phyloP scores from a whole-genome alignment of 2,797 vertebrate species.

The Intellagama lesueurii region DNA sequence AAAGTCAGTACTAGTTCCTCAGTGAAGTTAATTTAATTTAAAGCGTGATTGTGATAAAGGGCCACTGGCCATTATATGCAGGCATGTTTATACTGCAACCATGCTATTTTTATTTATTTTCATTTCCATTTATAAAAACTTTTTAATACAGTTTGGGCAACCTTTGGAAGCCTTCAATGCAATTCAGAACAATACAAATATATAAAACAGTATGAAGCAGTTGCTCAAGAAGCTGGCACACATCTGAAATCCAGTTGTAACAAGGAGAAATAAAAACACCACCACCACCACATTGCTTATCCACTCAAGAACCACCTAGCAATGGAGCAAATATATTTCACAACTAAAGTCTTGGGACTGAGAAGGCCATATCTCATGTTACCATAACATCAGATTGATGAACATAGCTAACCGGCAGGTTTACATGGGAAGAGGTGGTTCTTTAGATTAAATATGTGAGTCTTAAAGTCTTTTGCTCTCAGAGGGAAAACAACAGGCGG shows the following conservation, averaged over 20 bases:
- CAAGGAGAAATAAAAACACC: neutral
- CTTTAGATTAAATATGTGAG: no score
- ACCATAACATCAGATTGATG: no score
- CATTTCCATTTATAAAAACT: neutral
- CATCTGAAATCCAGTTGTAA: neutral
- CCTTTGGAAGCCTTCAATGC: neutral
- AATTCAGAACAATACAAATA: neutral
- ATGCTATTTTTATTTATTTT: neutral
- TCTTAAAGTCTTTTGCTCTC: no score
- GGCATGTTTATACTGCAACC: neutral
- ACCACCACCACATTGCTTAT: no score
- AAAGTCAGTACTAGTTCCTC: neutral
- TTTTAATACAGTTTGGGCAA: neutral
- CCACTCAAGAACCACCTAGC: no score
- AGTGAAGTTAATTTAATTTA: neutral
- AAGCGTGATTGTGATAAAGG: neutral
- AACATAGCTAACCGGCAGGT: no score
- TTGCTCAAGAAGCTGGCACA: neutral
- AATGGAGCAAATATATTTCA: neutral
- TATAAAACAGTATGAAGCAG: neutral
- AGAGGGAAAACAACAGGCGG: no score
- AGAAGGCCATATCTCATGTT: no score
- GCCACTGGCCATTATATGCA: neutral
- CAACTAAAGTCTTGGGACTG: neutral
- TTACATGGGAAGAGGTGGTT: no score